Conservation (phyloP, 1,140 invertebrate genomes). For the Aethina tumida region DNA sequence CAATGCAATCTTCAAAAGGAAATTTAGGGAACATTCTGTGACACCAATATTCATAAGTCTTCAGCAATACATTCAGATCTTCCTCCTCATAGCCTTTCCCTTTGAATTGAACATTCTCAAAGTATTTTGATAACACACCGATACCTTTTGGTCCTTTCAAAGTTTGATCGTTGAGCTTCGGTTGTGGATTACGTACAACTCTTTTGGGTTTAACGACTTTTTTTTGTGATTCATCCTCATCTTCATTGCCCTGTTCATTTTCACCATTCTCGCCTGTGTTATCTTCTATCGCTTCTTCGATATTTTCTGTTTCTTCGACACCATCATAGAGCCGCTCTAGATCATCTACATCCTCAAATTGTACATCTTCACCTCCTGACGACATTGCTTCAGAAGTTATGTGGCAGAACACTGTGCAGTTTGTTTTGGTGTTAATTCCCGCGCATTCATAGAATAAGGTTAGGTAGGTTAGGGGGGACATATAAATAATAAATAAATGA, state of each 20-base stretch:
- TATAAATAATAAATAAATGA: constrained; percentile 5
- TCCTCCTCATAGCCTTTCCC: constrained; percentile 74
- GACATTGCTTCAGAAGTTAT: constrained; percentile 6
- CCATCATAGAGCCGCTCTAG: constrained; percentile 9
- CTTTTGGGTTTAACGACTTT: constrained; percentile 39
- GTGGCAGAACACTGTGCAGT: background rate
- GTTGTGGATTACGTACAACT: constrained; percentile 53
- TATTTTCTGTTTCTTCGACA: constrained; percentile 16
- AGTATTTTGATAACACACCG: constrained; percentile 63
- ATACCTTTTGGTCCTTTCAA: constrained; percentile 70
- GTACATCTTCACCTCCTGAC: background rate
- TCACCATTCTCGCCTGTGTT: constrained; percentile 24
- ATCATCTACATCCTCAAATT: constrained; percentile 26
- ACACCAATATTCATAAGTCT: constrained; percentile 83
- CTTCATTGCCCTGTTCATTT: constrained; percentile 14
- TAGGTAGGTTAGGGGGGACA: constrained; percentile 10
- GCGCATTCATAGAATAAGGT: background rate
- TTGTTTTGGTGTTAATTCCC: background rate
- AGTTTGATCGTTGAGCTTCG: constrained; percentile 60
- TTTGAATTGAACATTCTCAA: constrained; percentile 72
- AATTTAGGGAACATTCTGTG: constrained; percentile 83
- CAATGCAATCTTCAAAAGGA: constrained; percentile 75
- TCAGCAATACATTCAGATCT: constrained; percentile 73
- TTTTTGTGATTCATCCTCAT: constrained; percentile 17
- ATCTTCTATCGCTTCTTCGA: constrained; percentile 17